Conservation (phyloP, 2,888 invertebrate genomes). For the Clanis bilineata region DNA sequence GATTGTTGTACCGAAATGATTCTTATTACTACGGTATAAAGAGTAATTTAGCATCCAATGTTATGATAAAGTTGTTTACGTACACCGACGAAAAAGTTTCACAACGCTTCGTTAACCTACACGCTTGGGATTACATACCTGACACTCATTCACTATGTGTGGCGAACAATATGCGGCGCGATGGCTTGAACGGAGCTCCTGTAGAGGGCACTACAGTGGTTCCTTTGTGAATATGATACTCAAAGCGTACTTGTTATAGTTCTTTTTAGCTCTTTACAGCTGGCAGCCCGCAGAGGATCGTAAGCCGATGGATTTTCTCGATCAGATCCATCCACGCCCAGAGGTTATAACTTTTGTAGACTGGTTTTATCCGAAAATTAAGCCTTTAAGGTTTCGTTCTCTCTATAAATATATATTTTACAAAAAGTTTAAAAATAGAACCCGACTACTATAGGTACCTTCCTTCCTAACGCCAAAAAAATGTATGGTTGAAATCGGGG, state of each 20-base stretch:
- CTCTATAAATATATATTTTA: too few relatives aligned
- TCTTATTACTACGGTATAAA: conserved; percentile 33
- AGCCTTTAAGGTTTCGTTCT: too few relatives aligned
- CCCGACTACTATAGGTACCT: too few relatives aligned
- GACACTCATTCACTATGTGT: conserved; percentile 3
- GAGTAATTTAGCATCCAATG: conserved; percentile 35
- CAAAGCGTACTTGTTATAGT: not conserved
- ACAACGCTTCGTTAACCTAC: conserved; percentile 69
- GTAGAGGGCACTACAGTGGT: not conserved
- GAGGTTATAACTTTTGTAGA: not conserved
- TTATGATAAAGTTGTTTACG: conserved; percentile 52
- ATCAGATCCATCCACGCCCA: not conserved
- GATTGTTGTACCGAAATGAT: conserved; percentile 27
- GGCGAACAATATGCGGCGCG: not conserved
- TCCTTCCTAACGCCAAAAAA: too few relatives aligned
- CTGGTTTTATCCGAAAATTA: not conserved
- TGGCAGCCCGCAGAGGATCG: not conserved
- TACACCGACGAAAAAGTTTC: conserved; percentile 64
- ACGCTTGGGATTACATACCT: conserved; percentile 58
- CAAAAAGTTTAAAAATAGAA: too few relatives aligned
- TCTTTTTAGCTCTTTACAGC: not conserved
- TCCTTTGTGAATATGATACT: conserved; percentile 12
- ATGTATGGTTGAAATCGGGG: too few relatives aligned
- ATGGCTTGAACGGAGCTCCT: not conserved
- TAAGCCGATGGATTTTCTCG: not conserved